Evolutionary conservation across 2,113 vertebrate species (phyloP), one percentile per base, ranked within the genome.

Genomic region (Corapipo altera): DNA sequence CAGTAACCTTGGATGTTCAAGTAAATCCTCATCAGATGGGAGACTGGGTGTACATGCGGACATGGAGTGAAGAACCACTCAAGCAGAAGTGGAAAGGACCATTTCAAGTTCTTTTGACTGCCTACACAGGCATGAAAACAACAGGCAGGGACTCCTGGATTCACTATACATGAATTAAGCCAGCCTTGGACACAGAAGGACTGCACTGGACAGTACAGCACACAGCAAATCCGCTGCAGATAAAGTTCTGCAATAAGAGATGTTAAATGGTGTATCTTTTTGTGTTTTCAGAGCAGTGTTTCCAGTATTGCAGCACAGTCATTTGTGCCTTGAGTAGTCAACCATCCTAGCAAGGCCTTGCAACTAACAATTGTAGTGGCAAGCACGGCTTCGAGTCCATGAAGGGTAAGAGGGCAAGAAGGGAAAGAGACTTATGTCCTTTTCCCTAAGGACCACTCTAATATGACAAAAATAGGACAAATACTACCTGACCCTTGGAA

Each of bases 41-140:
- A 51, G 32, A 21, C 12, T 7, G 14, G 8, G 8, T 35, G 22
- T 51, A 27, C 0, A 0, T 69, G 32, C 0, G 0, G 54, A 32
- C 9, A 22, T 15, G 37, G 54, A 44, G 15, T 6, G 5, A 46
- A 18, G 43, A 67, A 67, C 22, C 23, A 11, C 32, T 46, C 22
- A n/a, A 48, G 22, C 15, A 67, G 32, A 67, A 26, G 65, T 48
- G 16, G 32, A 46, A 66, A 46, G 64, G 22, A 30, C 15, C 32
- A n/a, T 66, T 66, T 46, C 64, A 48, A 26, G 22, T 48, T n/a
- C 65, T 48, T n/a, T 48, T 46, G 32, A 67, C 23, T 46, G 8
- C 43, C 22, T 11, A 48, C 22, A 48, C 8, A 48, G 32, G 32
- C 15, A 4, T 46, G 32, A 33, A n/a, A 46, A n/a, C 32, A 17